phyloP scores from a whole-genome alignment of 2,797 vertebrate genomes.

The Onychomys torridus region DNA sequence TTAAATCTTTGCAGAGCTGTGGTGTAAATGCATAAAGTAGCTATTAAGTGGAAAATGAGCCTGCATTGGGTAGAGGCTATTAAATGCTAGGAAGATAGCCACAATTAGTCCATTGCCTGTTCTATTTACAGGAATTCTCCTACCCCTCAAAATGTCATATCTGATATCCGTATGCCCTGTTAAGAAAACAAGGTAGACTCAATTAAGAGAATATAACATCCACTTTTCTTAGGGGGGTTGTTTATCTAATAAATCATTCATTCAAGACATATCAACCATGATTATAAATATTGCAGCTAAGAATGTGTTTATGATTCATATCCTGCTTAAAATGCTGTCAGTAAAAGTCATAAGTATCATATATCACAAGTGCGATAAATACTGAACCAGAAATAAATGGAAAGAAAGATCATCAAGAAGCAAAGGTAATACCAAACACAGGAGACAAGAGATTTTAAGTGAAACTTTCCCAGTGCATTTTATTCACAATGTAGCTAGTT shows the following conservation, averaged over 20 bases:
- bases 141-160: not conserved
- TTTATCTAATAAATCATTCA: not conserved
- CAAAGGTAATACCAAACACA: constrained; percentile 10
- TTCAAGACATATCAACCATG: constrained; percentile 22
- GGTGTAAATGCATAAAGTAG: not conserved
- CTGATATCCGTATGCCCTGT: constrained; percentile 8
- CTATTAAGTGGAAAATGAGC: not conserved
- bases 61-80: not conserved
- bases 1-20: no score
- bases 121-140: constrained; percentile 3
- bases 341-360: constrained; percentile 46
- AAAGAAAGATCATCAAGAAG: constrained; percentile 27
- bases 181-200: constrained; percentile 31
- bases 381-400: constrained; percentile 11
- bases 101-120: not conserved
- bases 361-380: constrained; percentile 10
- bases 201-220: not conserved
- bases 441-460: constrained; percentile 20
- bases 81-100: constrained; percentile 19
- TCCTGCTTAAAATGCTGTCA: constrained; percentile 34
- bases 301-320: constrained; percentile 32
- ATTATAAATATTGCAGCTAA: constrained; percentile 33
- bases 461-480: constrained; percentile 61
- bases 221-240: not conserved
- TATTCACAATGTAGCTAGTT: constrained; percentile 43